Base-by-base conservation (phyloP, 2,888 invertebrate genomes). In the Julus scandinavius region DNA sequence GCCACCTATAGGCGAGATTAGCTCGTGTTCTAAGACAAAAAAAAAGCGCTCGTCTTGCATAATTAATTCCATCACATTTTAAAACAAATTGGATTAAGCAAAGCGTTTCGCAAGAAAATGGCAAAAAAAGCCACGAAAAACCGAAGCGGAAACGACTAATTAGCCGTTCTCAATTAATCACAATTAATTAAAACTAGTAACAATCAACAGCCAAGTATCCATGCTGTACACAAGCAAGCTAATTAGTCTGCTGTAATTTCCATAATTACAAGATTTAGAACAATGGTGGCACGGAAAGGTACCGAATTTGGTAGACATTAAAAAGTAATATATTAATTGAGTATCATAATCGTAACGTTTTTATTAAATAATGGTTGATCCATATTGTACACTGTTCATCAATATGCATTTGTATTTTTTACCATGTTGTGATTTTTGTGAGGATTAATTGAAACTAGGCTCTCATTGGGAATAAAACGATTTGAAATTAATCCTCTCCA, bases 111-210 rank as follows among this genome's bases (percentile, higher is more conserved):
- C 58, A 15, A 58, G 15, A 15, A 17, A 5, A 15, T 15, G 58
- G 58, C 15, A 11, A 58, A 58, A 49, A 58, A 58, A 58, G 58
- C 15, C 15, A 58, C 3, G 58, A 11, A 58, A 58, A 15, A 17
- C 58, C 58, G 58, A 58, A 58, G 58, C 58, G 58, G 58, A 58
- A 58, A 58, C 58, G 58, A 58, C 58, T 58, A 58, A 58, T 58
- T 58, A 58, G 58, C 58, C 15, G 58, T 58, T 58, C 58, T 58
- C 58, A 58, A 58, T 58, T 58, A 58, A 58, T 58, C 58, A 58
- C 58, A 58, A 58, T 58, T 58, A 58, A 58, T 58, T 58, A 58
- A 58, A 58, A 58, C 58, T 17, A 17, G 58, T 58, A 58, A 58
- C 58, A 58, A 58, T 58, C 58, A 58, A 58, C 58, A 17, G 58